phyloP scores from a whole-genome alignment of 2,797 vertebrate species.

The Dermochelys coriacea region DNA sequence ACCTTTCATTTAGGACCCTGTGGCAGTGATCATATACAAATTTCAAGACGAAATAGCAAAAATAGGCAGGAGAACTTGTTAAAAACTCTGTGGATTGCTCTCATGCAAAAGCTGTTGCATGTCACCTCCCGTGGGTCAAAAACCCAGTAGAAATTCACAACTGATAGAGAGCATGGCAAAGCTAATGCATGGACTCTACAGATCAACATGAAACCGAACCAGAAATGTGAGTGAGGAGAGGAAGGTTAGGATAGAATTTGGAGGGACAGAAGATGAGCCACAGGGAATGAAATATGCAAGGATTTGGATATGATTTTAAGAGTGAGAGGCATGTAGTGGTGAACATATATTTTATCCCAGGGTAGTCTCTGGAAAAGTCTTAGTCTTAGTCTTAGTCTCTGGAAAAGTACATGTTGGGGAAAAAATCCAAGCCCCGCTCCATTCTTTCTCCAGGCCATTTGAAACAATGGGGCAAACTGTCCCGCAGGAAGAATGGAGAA shows the following conservation, averaged over 20 bases:
- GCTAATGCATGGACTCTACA: not conserved
- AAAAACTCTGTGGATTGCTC: not conserved
- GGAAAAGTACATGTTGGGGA: not conserved
- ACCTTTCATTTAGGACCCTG: not conserved
- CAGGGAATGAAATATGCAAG: not conserved
- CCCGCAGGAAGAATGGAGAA: fast-evolving
- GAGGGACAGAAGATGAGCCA: not conserved
- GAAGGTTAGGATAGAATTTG: not conserved
- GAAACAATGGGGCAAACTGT: not conserved
- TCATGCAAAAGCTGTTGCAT: not conserved
- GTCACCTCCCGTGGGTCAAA: not conserved
- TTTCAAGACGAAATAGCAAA: not conserved
- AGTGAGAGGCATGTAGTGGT: not conserved
- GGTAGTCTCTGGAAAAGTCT: not conserved
- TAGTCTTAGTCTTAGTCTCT: not conserved
- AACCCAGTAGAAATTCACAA: not conserved
- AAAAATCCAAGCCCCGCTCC: not conserved
- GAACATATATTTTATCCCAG: not conserved
- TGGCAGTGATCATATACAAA: not conserved
- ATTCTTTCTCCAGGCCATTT: not conserved
- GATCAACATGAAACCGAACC: not conserved
- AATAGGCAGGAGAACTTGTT: not conserved
- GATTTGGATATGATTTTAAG: not conserved
- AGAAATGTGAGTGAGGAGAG: not conserved
- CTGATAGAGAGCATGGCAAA: not conserved